These are phyloP conservation scores for Cephalopachus bancanus DNA, from an alignment of 2,797 vertebrate genomes.

Conservation along the genomic window DNA sequence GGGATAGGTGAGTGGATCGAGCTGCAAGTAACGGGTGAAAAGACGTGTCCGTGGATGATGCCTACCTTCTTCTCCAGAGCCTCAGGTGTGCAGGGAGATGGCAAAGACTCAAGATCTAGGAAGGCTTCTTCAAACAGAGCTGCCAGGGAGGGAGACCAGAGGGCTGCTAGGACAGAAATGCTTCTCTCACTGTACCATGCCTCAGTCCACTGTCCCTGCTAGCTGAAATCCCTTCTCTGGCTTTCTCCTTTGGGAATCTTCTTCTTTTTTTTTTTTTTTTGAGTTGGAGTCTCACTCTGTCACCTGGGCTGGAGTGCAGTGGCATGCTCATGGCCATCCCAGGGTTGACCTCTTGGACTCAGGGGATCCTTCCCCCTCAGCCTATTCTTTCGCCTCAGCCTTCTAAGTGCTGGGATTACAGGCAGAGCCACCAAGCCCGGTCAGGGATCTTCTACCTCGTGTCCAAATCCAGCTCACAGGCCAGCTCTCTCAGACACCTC, in stretches of 20 bases:
- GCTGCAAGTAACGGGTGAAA: not conserved
- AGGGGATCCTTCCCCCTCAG: no score
- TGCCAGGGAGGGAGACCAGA: conserved; percentile 49
- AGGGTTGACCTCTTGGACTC: no score
- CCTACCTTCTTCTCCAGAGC: conserved; percentile 73
- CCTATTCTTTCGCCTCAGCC: no score
- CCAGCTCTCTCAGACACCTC: not conserved
- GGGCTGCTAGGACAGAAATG: fast-evolving
- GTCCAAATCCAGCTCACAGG: not conserved
- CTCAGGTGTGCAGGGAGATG: not conserved
- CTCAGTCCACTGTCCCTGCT: not conserved
- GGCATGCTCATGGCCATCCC: no score
- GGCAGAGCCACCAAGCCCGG: no score
- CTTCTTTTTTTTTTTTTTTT: no score
- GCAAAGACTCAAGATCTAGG: conserved; percentile 49
- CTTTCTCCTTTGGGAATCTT: not conserved
- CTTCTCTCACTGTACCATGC: not conserved
- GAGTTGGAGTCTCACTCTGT: no score
- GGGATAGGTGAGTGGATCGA: not conserved
- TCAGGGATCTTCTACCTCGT: not conserved
- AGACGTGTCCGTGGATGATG: not conserved
- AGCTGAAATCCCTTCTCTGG: not conserved
- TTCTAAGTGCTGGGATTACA: no score
- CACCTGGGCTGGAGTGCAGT: no score
- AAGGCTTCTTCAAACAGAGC: conserved; percentile 82